Percentiles rank a stretch among this genome's conserved stretches.
Evolutionary conservation across 2,113 vertebrate genomes (phyloP).

Genomic region (Montifringilla adamsi): DNA sequence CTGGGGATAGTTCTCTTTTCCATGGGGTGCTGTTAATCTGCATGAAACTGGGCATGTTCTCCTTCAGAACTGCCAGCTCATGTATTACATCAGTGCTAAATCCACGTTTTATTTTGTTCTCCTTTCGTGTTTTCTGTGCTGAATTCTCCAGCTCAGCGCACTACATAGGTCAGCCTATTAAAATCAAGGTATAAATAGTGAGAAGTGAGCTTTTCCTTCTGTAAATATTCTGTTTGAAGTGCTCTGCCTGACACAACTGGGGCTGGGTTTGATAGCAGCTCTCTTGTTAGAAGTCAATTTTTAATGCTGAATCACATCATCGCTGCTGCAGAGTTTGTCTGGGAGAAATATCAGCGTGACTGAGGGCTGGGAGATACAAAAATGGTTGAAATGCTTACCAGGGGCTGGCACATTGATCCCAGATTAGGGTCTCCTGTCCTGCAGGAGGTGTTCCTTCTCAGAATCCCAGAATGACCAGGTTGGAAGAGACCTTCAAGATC

Average conservation of each 20-base stretch:
- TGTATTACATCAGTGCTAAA: neutral
- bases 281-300: neutral
- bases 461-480: no score
- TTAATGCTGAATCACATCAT: neutral
- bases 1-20: neutral
- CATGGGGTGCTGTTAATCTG: neutral
- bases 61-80: neutral
- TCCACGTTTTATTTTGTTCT: neutral
- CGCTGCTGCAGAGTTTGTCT: neutral
- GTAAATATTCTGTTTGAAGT: conserved; percentile 36
- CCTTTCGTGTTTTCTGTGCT: neutral
- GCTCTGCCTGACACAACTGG: conserved; percentile 28
- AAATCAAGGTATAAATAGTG: conserved; percentile 17
- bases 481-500: no score
- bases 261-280: neutral
- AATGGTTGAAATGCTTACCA: neutral
- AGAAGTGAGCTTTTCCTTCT: neutral
- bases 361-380: neutral
- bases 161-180: neutral
- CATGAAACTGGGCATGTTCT: neutral
- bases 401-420: neutral
- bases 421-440: neutral
- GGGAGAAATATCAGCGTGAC: neutral
- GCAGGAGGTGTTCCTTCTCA: neutral
- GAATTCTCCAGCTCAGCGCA: neutral